Percentiles rank a stretch among this genome's conserved stretches.
phyloP scores from a whole-genome alignment of 2,113 vertebrate species.

The Scomber scombrus region DNA sequence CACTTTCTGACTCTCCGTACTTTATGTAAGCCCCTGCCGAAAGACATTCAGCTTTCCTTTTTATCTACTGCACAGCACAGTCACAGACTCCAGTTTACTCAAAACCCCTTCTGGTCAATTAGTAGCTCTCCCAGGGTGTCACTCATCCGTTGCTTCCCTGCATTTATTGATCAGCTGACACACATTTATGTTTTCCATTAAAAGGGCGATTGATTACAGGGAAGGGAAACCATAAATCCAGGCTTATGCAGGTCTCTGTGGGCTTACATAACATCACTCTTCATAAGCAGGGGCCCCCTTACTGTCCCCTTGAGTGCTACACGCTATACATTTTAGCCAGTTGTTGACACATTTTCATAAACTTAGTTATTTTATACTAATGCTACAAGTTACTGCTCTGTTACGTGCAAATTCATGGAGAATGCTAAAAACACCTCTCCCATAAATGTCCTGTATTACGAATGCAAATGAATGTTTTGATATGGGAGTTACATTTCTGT shows the following conservation, averaged over 20 bases:
- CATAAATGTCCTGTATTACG: slow-evolving; percentile 6
- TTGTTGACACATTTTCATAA: not conserved
- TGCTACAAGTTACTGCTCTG: not conserved
- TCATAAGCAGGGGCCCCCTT: slow-evolving; percentile 42
- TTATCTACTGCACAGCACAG: not conserved
- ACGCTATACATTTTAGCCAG: slow-evolving; percentile 3
- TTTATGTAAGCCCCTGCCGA: not conserved
- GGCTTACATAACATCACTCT: slow-evolving; percentile 62
- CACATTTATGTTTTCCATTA: slow-evolving; percentile 85
- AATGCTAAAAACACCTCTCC: not conserved
- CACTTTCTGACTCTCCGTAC: not conserved
- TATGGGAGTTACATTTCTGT: slow-evolving; percentile 3
- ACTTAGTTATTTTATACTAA: not conserved
- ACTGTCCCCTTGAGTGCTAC: slow-evolving; percentile 21
- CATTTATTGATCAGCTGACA: slow-evolving; percentile 84
- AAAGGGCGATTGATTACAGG: slow-evolving; percentile 82
- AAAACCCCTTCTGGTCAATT: slow-evolving; percentile 60
- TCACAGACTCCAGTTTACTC: slow-evolving; percentile 8
- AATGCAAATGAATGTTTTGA: slow-evolving; percentile 10
- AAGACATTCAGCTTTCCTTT: slow-evolving; percentile 17
- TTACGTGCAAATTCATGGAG: not conserved
- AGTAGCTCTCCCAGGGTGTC: slow-evolving; percentile 63
- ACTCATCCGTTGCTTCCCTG: slow-evolving; percentile 61
- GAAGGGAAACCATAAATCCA: slow-evolving; percentile 75
- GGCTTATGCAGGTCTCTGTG: slow-evolving; percentile 59